Base-by-base conservation (phyloP, 1,140 invertebrate species). In the Anoplolepis gracilipes region DNA sequence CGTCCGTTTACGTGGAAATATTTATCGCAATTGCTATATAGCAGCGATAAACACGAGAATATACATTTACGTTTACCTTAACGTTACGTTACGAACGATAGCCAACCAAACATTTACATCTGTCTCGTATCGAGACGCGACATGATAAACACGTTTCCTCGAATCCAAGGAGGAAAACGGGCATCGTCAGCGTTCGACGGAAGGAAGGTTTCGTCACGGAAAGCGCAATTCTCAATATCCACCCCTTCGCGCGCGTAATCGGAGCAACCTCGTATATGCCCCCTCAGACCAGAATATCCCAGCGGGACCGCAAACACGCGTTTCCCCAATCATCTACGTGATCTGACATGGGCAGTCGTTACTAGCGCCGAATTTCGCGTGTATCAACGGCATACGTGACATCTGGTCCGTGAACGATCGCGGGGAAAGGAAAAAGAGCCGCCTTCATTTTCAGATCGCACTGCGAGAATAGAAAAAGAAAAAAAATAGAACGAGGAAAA, bases 331-430 rank as follows among this genome's bases (percentile, higher is more conserved):
- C 92, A 92, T 92, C 91, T 57, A 64, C 65, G 85, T 82, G 82
- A 84, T 39, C 46, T 46, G 78, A 77, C 87, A 49, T 49, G 55
- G 39, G 64, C 69, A 28, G 19, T 61, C 59, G 76, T 70, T 73
- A 30, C 39, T 64, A 64, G 73, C 55, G 70, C 11, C 69, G 72
- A 81, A 84, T 86, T 87, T 87, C 79, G 88, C 87, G 84, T 64
- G 90, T 91, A 91, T 92, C 90, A 91, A 90, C 90, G 78, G 62
- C 86, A 90, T 92, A 91, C 88, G 91, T 91, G 92, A 92, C 90
- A 62, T 78, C 55, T 65, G 42, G 53, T 72, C 57, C 19, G 39
- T 39, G 69, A 72, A 46, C 69, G 53, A 59, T 81, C 65, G 25
- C 59, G n/a, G 36, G n/a, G 46, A 79, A 30, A 25, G 46, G n/a